phyloP scores from a whole-genome alignment of 2,888 invertebrate species.

The Caenorhabditis sp. region DNA sequence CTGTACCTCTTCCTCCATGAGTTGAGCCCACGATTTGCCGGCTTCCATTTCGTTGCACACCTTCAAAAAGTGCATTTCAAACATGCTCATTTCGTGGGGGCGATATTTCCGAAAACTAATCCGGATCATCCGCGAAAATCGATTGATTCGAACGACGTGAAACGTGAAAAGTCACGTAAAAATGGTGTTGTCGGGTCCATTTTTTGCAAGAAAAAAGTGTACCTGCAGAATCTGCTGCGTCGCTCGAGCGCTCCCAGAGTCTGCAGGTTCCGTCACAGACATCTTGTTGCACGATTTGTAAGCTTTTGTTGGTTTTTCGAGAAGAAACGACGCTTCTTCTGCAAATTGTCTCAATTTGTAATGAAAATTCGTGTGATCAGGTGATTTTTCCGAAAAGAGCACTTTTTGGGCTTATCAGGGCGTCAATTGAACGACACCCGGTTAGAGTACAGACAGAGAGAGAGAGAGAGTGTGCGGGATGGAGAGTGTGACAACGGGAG shows the following conservation, averaged over 20 bases:
- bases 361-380: background rate
- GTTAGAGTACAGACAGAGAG: slow-evolving; percentile 4
- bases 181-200: too few relatives aligned
- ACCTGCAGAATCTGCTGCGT: slow-evolving; percentile 56
- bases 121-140: too few relatives aligned
- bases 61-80: slow-evolving; percentile 18
- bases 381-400: background rate
- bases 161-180: slow-evolving; percentile 1
- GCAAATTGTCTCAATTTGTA: background rate
- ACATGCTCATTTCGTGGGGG: too few relatives aligned
- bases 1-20: slow-evolving; percentile 56
- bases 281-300: slow-evolving; percentile 35
- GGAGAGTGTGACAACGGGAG: background rate
- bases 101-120: too few relatives aligned
- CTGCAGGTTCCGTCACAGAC: slow-evolving; percentile 61
- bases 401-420: background rate
- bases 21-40: slow-evolving; percentile 44
- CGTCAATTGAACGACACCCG: background rate
- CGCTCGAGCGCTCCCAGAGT: slow-evolving; percentile 35
- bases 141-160: background rate
- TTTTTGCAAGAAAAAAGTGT: background rate
- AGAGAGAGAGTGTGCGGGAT: slow-evolving; percentile 2
- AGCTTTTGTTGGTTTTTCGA: background rate
- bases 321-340: slow-evolving; percentile 15
- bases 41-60: slow-evolving; percentile 12